Evolutionary conservation across 2,888 invertebrate species (phyloP).

Genomic region (Allacma fusca): DNA sequence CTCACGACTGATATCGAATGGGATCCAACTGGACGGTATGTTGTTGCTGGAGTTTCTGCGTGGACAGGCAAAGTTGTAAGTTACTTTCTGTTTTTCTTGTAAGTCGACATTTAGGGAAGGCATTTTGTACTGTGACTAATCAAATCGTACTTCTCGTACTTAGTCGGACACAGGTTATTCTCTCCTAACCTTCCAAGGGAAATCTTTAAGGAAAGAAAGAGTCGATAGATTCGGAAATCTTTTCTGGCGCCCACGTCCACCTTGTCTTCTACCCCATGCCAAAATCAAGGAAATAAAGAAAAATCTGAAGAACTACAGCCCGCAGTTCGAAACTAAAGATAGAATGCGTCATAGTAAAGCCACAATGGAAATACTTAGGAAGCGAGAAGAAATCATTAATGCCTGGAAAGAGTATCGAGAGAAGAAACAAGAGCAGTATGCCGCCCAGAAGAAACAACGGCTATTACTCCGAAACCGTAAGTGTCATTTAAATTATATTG

Average conservation of each 20-base stretch:
- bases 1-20: conserved; percentile 93
- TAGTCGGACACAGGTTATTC: conserved; percentile 83
- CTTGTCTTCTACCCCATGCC: conserved; percentile 80
- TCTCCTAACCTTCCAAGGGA: conserved; percentile 96
- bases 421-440: conserved; percentile 78
- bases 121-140: too few species aligned
- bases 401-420: conserved; percentile 84
- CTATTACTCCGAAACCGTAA: conserved; percentile 86
- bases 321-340: conserved; percentile 96
- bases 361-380: conserved; percentile 93
- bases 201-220: conserved; percentile 79
- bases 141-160: not conserved
- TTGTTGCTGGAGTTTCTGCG: conserved; percentile 91
- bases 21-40: conserved; percentile 99
- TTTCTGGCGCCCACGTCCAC: conserved; percentile 94
- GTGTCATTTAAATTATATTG: too few species aligned
- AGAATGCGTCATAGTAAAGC: conserved; percentile 89
- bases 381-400: conserved; percentile 85
- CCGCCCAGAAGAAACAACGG: conserved; percentile 79
- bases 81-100: conserved; percentile 31
- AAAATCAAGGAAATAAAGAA: conserved; percentile 95
- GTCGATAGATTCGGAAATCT: conserved; percentile 93
- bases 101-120: too few species aligned
- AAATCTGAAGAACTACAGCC: conserved; percentile 95
- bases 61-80: conserved; percentile 88